phyloP scores from a whole-genome alignment of 2,888 invertebrate species.

The Cantharis rustica region DNA sequence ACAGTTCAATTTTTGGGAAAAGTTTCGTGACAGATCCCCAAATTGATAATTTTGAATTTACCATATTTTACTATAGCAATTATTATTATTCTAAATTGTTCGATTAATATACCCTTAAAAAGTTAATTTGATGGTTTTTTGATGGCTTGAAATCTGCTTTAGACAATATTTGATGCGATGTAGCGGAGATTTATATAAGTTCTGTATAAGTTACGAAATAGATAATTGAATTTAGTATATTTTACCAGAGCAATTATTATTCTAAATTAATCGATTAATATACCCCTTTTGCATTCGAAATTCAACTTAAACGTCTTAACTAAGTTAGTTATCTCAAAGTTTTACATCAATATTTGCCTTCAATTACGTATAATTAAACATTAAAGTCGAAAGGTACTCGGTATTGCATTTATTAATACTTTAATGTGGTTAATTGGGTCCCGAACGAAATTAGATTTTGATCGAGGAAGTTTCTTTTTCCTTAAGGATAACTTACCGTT shows the following conservation, averaged over 20 bases:
- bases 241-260: not conserved
- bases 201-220: too few species aligned
- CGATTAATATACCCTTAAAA: too few species aligned
- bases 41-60: too few species aligned
- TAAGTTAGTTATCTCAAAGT: not conserved
- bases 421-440: not conserved
- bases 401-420: not conserved
- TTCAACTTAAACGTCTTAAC: not conserved
- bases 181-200: too few species aligned
- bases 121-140: too few species aligned
- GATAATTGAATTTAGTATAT: not conserved
- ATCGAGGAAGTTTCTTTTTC: not conserved
- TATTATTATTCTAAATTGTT: too few species aligned
- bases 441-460: not conserved
- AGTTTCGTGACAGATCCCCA: too few species aligned
- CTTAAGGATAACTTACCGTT: conserved; percentile 65
- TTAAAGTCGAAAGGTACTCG: not conserved
- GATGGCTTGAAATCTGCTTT: too few species aligned
- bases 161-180: too few species aligned
- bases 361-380: not conserved
- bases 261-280: not conserved
- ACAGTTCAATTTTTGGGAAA: too few species aligned
- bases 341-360: not conserved
- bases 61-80: too few species aligned
- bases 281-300: not conserved